Conservation (phyloP, 2,113 vertebrate species). For the Hippolais icterina region DNA sequence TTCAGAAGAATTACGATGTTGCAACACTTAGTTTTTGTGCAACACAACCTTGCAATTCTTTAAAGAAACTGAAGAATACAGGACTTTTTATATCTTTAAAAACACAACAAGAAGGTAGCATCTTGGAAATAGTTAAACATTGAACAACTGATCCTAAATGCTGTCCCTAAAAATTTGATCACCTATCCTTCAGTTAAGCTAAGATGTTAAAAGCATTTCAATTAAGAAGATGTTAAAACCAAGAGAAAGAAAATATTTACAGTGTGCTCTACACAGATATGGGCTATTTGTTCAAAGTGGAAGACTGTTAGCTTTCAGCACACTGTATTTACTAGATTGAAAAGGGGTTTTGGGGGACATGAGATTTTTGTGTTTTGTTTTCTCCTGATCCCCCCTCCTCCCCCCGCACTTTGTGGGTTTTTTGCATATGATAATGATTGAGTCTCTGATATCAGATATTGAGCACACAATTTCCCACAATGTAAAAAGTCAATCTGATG, state of each 20-base stretch:
- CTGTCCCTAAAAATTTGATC: not conserved
- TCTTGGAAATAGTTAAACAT: not conserved
- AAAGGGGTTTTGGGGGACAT: rapidly evolving
- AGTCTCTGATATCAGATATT: not conserved
- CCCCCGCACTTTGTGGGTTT: no score
- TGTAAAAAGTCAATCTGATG: not conserved
- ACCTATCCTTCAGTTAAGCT: not conserved
- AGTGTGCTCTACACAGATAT: not conserved
- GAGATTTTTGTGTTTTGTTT: not conserved
- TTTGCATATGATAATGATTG: no score
- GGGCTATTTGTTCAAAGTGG: not conserved
- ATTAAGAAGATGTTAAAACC: not conserved
- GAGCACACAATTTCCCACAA: not conserved
- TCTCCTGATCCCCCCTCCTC: no score
- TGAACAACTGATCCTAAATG: not conserved
- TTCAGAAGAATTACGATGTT: not conserved
- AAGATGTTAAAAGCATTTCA: not conserved
- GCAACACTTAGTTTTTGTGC: not conserved
- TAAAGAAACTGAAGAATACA: not conserved
- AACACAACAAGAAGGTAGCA: not conserved
- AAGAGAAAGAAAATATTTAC: not conserved
- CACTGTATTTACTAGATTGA: not conserved
- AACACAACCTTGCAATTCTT: not conserved
- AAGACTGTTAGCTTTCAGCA: not conserved
- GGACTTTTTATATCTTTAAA: not conserved